Evolutionary conservation across 1,140 invertebrate genomes (phyloP), one percentile per base, ranked within the genome.

Genomic region (Aphelinus certus): DNA sequence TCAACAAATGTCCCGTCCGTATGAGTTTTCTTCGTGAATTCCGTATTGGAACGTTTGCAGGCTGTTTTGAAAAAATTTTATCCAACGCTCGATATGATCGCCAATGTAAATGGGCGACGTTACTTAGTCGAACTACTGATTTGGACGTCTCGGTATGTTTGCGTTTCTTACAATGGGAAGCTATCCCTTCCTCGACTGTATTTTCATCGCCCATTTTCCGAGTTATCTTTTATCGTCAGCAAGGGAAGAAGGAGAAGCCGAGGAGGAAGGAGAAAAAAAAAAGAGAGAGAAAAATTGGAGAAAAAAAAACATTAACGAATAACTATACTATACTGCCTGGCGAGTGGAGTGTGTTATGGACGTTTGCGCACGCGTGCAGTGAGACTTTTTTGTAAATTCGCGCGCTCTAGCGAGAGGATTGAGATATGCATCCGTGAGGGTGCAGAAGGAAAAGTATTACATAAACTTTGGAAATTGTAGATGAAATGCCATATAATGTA

Each of bases 401-500:
- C 66, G 53, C 73, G 67, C 61, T 69, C 46, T 45, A 63, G 66
- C 73, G 73, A 61, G 45, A 61, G 42, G 9, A 61, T 43, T 43
- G 3, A 61, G 26, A 61, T 3, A 61, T 26, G 26, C 26, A 26
- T 26, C 26, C 26, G 26, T 26, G 26, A 26, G 26, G 26, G 26
- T 26, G 51, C 51, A 55, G n/a, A 56, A 57, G 51, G 47, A 69
- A 43, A 65, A 76, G 67, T 76, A 76, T 76, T 66, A 76, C 74
- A 56, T 76, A 76, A 75, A 76, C 61, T 66, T 61, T 76, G 61
- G 63, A 71, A 76, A 76, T 71, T 76, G 74, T 76, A 76, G 74
- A 76, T 76, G 74, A 76, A 76, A 76, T 71, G 74, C 68, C 68
- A 76, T 76, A 65, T 76, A 76, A 76, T 76, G 74, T 76, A 76